Base-by-base conservation (phyloP, 2,888 invertebrate species). In the Ditula angustiorana region DNA sequence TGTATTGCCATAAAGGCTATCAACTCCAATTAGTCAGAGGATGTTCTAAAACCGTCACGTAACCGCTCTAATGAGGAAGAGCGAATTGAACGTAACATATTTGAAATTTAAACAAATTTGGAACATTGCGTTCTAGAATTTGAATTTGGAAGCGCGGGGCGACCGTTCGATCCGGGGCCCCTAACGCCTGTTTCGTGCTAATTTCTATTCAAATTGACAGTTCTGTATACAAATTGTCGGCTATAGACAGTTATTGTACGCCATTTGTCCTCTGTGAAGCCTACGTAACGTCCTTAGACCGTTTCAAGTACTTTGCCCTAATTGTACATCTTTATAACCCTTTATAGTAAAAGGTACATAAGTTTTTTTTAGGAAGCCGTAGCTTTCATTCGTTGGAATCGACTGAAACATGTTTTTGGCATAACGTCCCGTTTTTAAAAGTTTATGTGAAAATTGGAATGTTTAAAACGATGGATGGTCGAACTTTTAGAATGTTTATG, bases 1-100 rank as follows among this genome's bases (percentile, higher is more conserved):
- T 64, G 64, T 64, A 64, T 53, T 59, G 64, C 59, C 46, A 64
- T 64, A 59, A 59, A 64, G 53, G 61, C 66, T 64, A 64, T 59
- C 64, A 64, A 64, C 64, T 24, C 64, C 64, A 64, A 64, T 64
- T 64, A 64, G 64, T 52, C 61, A 82, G 78, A 88, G 91, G 92
- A 91, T 85, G 89, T 85, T 76, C 81, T 83, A 83, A 41, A 86
- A 85, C 83, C 85, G 83, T 77, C 82, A 80, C 80, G 74, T 80
- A 74, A 77, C 77, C 73, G 70, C 82, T 69, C 73, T 92, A 92
- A 92, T 92, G 90, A 92, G 92, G 92, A 92, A 80, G 91, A 86
- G 78, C 75, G 83, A 91, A 92, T 91, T 90, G 82, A 80, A 60
- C 77, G 82, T 72, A 76, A 79, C 79, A 81, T 77, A 82, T 82